Base-by-base conservation (phyloP, 2,888 invertebrate species). In the Cheilosia vulpina region DNA sequence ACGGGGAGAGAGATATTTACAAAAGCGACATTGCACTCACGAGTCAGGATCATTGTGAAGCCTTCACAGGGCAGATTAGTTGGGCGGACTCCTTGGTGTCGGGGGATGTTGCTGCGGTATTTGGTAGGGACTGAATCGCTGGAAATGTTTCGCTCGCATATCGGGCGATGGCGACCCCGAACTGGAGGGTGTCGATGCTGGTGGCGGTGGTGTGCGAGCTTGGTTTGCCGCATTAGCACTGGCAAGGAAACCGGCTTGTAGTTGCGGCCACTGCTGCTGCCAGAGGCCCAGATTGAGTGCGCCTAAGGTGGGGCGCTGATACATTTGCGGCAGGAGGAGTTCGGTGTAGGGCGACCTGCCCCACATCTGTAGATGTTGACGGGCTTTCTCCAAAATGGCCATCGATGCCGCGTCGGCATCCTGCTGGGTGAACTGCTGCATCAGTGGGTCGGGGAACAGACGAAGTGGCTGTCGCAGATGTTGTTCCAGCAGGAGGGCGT, bases 221-320 rank as follows among this genome's bases (percentile, higher is more conserved):
- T 81, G 60, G 19, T 76, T 83, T 11, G 83, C 79, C 34, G 87
- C 78, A 88, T 91, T 91, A 85, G 91, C 91, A 77, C 90, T 92
- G 71, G 92, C 92, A 73, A 92, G 79, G 78, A 92, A 92, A 24
- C 92, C 92, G 17, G 92, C 92, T 5, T 92, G 92, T n/a, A 92
- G 75, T 79, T 92, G 93, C 0, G 92, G 92, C 93, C 93, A 92
- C 87, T 92, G 92, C 43, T 92, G 92, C 82, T 92, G 92, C 93
- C 93, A 92, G 88, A 92, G 90, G 71, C 93, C 93, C 50, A 92
- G 89, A 87, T 92, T 92, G 65, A 92, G 90, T 63, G 93, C 92
- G 87, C 91, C 91, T 50, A 93, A 88, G 27, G 91, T 91, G 57
- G 91, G 90, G 52, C 92, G 90, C 87, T 93, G 92, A 88, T 92